These are phyloP conservation scores for Morpho deidamia DNA, from an alignment of 2,888 invertebrate species.

Conservation along the genomic window DNA sequence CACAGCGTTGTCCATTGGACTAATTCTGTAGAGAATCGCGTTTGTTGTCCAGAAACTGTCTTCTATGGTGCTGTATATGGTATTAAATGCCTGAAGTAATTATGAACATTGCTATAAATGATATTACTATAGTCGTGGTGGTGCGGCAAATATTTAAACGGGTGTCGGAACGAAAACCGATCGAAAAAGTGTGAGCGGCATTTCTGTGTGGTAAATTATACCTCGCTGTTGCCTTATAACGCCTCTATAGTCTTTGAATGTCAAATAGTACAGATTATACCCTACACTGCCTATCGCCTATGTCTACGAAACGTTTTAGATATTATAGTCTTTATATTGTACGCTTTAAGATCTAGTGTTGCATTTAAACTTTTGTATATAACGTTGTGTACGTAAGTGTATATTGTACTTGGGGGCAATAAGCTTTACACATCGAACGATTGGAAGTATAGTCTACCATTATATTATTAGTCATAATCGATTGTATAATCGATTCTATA, in stretches of 20 bases:
- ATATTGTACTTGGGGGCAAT: constrained; percentile 13
- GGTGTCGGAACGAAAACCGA: neutral
- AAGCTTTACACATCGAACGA: constrained; percentile 23
- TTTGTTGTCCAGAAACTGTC: constrained; percentile 17
- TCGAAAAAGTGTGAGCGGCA: constrained; percentile 3
- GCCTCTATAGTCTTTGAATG: constrained; percentile 11
- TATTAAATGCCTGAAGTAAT: constrained; percentile 16
- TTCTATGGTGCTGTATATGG: constrained; percentile 17
- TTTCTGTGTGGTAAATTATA: constrained; percentile 5
- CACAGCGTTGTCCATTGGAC: constrained; percentile 19
- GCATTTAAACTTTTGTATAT: constrained; percentile 24
- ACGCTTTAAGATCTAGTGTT: constrained; percentile 22
- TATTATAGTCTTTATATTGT: constrained; percentile 15
- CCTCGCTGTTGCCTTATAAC: constrained; percentile 15
- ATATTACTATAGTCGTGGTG: constrained; percentile 1
- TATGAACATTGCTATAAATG: neutral
- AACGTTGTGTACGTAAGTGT: constrained; percentile 3
- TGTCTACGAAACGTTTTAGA: constrained; percentile 16
- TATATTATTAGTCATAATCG: neutral
- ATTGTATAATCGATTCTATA: constrained; percentile 16
- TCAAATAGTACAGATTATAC: constrained; percentile 18
- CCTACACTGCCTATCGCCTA: constrained; percentile 26
- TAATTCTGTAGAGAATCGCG: constrained; percentile 17
- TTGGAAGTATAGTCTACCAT: constrained; percentile 10
- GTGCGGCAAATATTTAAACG: neutral